Evolutionary conservation across 2,797 vertebrate genomes (phyloP), one percentile per base, ranked within the genome.

Genomic region (Alfaro cultratus): DNA sequence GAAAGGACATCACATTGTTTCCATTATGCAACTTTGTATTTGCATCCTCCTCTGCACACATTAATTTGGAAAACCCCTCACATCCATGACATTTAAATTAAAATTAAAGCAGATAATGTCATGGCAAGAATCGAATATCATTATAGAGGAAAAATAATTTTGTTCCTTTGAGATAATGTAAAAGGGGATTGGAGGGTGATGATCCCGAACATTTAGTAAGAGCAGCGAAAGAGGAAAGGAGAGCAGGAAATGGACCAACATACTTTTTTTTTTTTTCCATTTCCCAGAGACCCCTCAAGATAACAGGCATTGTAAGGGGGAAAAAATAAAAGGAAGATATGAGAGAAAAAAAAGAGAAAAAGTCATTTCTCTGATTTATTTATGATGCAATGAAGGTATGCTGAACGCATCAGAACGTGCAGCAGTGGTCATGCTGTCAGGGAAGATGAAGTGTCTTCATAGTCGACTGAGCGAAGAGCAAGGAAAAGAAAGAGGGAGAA

Each of bases 321-420:
- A 80, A 86, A 80, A 90, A 94, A 92, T 47, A 72, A 71, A 72
- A 91, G 88, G 91, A 90, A 92, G 85, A 88, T 87, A 83, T 87
- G 90, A 93, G 87, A 78, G 84, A 89, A 91, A 93, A 62, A 34
- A 86, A 92, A 94, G 95, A 95, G 90, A 94, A 95, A 95, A 96
- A 96, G 97, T 96, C 86, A 97, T 97, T 97, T 97, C 96, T 97
- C 97, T 97, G 97, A 95, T 98, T 98, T 99, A 99, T 99, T 99
- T 98, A 99, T 98, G 97, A 98, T 97, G 97, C 97, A 96, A 96
- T 97, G 97, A 97, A 98, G 97, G 97, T 97, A 97, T 97, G 97
- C 97, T 96, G 97, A 97, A 97, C 89, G 94, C 96, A 96, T 97
- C 96, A 96, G 97, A 97, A 97, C 94, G 96, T 96, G 96, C 97